phyloP scores from a whole-genome alignment of 2,888 invertebrate genomes.

The Euphydryas editha region DNA sequence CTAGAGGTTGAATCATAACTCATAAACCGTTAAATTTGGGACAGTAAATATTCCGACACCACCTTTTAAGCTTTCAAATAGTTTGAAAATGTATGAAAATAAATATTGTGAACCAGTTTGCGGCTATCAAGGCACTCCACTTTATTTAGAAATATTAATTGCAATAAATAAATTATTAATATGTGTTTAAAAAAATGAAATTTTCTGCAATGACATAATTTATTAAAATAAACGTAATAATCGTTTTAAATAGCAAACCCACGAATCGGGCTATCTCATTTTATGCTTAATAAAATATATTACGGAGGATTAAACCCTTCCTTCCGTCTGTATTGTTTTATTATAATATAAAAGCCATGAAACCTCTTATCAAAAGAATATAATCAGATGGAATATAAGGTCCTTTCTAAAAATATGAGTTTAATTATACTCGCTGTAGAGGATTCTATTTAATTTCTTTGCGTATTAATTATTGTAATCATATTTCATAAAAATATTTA shows the following conservation, averaged over 20 bases:
- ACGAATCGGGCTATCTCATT: conserved; percentile 18
- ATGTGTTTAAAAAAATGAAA: too few species aligned
- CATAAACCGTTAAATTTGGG: not conserved
- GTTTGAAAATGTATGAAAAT: too few species aligned
- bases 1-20: not conserved
- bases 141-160: too few species aligned
- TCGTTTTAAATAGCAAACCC: conserved; percentile 7
- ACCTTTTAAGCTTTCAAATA: too few species aligned
- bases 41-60: not conserved
- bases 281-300: conserved; percentile 26
- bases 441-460: conserved; percentile 1
- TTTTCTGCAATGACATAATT: not conserved
- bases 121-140: too few species aligned
- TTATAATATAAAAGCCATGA: conserved; percentile 12
- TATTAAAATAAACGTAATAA: conserved; percentile 11
- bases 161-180: too few species aligned
- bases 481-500: not conserved
- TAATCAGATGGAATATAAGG: conserved; percentile 25
- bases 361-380: conserved; percentile 25
- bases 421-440: not conserved
- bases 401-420: conserved; percentile 13
- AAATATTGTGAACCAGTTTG: too few species aligned
- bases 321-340: conserved; percentile 15
- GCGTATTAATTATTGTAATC: not conserved
- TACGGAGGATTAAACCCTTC: conserved; percentile 20